Conservation (phyloP, 2,888 invertebrate genomes). For the Mythimna loreyi region DNA sequence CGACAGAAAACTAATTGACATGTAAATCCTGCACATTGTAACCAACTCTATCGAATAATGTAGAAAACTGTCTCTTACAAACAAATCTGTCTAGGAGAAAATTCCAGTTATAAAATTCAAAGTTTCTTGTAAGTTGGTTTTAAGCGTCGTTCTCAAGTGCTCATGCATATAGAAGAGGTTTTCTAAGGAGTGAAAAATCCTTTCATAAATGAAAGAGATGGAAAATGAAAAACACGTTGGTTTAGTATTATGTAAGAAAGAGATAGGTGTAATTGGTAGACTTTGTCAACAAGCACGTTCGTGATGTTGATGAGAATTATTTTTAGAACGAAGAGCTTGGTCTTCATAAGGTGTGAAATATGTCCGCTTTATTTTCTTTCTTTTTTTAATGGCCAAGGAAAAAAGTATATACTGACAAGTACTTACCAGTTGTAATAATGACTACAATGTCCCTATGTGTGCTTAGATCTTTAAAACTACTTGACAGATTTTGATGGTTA, state of each 20-base stretch:
- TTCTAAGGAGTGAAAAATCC: conserved; percentile 45
- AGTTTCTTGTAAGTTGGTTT: conserved; percentile 41
- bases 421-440: no score
- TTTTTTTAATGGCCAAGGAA: no score
- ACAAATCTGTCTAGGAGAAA: conserved; percentile 17
- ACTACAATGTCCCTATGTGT: no score
- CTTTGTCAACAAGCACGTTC: conserved; percentile 22
- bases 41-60: neutral
- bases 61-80: conserved; percentile 13
- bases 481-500: no score
- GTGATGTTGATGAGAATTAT: conserved; percentile 32
- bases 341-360: neutral
- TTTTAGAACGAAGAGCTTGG: conserved; percentile 13
- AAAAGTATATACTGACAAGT: no score
- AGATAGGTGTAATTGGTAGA: conserved; percentile 8
- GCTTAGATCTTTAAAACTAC: no score
- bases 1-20: no score
- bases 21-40: no score
- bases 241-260: conserved; percentile 33
- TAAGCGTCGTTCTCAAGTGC: conserved; percentile 40
- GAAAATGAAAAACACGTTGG: conserved; percentile 45
- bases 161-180: conserved; percentile 61
- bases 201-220: conserved; percentile 44
- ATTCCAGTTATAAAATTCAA: conserved; percentile 48
- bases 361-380: neutral